Percentiles rank a stretch among this genome's conserved stretches.
These are phyloP conservation scores for Brachionus manjavacas DNA, from an alignment of 1,140 invertebrate genomes.

Conservation along the genomic window DNA sequence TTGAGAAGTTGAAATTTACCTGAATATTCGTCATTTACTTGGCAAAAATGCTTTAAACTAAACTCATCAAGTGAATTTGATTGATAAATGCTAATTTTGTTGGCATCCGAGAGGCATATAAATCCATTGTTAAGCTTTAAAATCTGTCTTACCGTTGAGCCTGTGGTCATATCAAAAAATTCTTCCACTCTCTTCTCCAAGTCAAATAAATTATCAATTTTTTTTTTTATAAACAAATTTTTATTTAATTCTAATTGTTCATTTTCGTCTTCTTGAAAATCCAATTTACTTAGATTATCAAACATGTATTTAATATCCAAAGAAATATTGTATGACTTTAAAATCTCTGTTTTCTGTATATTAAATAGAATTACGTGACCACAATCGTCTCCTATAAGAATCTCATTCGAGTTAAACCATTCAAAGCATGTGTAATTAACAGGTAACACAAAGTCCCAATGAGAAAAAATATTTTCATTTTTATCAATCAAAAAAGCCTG, in stretches of 20 bases:
- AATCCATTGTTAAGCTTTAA: not conserved
- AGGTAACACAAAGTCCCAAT: not conserved
- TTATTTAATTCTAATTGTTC: not conserved
- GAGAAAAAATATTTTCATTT: not conserved
- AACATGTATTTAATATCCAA: not conserved
- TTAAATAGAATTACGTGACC: not conserved
- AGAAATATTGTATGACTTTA: not conserved
- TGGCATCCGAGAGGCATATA: not conserved
- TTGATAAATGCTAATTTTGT: constrained; percentile 4
- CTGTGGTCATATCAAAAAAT: not conserved
- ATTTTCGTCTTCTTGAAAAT: not conserved
- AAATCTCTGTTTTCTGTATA: not conserved
- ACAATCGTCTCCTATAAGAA: not conserved
- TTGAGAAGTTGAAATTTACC: not conserved
- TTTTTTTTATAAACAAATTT: not conserved
- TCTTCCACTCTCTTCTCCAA: not conserved
- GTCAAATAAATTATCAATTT: not conserved
- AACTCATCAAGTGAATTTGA: not conserved
- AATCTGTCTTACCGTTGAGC: not conserved
- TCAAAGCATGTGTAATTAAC: not conserved
- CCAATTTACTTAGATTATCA: not conserved
- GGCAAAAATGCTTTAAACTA: not conserved
- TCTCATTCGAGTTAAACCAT: not conserved
- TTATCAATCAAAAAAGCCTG: not conserved
- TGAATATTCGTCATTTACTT: not conserved